Conservation (phyloP, 2,797 vertebrate species). For the Somateria mollissima region DNA sequence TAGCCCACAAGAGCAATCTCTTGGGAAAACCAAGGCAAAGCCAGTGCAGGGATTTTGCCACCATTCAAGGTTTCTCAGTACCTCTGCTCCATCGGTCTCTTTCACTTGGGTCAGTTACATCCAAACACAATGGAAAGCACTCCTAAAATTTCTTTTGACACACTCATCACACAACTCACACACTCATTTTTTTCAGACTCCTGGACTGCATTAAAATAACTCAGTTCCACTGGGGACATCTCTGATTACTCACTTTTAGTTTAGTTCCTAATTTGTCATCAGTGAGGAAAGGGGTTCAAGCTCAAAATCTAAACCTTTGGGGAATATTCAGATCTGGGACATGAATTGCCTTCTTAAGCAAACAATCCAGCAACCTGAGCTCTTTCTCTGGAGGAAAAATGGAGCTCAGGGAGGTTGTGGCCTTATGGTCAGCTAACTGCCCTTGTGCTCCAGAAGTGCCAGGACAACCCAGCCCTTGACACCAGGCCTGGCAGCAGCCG, state of each 20-base stretch:
- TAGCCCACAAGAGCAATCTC: neutral
- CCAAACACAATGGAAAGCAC: neutral
- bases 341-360: neutral
- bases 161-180: neutral
- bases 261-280: slow-evolving; percentile 7
- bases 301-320: neutral
- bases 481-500: neutral
- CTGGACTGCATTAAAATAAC: slow-evolving; percentile 42
- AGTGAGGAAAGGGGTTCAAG: neutral
- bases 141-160: neutral
- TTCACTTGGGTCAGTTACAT: neutral
- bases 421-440: neutral
- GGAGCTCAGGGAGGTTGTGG: neutral
- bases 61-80: neutral
- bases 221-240: neutral
- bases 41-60: neutral
- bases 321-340: neutral
- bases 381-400: neutral
- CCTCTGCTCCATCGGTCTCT: neutral
- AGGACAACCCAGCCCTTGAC: neutral
- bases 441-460: neutral
- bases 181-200: neutral
- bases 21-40: neutral
- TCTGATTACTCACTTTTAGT: slow-evolving; percentile 3
- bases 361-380: neutral